phyloP scores from a whole-genome alignment of 1,140 invertebrate genomes.

The Hylaeus anthracinus region DNA sequence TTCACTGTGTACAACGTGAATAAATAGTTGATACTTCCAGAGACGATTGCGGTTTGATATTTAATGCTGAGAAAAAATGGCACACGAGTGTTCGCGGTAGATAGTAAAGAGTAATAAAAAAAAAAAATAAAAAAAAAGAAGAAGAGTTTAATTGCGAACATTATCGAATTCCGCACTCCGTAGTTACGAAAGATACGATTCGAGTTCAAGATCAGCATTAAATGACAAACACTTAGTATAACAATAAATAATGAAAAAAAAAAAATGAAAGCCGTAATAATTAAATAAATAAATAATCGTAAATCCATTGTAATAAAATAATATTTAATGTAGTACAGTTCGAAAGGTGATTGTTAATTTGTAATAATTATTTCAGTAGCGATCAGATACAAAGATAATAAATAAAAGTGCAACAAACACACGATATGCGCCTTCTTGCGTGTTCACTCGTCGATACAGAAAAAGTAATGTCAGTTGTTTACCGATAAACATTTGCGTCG shows the following conservation, averaged over 20 bases:
- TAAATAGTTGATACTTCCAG: constrained; percentile 51
- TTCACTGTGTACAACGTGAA: constrained; percentile 57
- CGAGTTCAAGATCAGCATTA: constrained; percentile 41
- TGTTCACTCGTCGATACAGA: constrained; percentile 12
- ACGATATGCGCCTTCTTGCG: constrained; percentile 13
- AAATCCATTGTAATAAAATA: constrained; percentile 62
- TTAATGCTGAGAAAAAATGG: constrained; percentile 51
- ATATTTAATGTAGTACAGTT: constrained; percentile 65
- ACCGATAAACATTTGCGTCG: constrained; percentile 39
- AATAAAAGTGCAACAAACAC: constrained; percentile 55
- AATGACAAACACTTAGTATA: constrained; percentile 53
- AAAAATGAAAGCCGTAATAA: constrained; percentile 42
- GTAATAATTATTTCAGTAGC: constrained; percentile 70
- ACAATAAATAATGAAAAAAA: constrained; percentile 38
- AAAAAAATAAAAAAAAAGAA: background rate
- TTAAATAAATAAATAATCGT: constrained; percentile 55
- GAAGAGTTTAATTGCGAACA: constrained; percentile 2
- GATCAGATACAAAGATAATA: constrained; percentile 60
- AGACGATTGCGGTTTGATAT: constrained; percentile 54
- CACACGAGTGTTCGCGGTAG: constrained; percentile 17
- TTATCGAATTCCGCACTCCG: constrained; percentile 8
- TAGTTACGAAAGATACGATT: background rate
- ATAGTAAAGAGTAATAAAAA: background rate
- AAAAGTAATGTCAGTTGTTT: constrained; percentile 3
- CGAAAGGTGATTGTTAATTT: constrained; percentile 73